A percentile compares a stretch with the other conserved stretches of the same genome.
Evolutionary conservation across 2,797 vertebrate species (phyloP).

Genomic region (Cephalopachus bancanus): DNA sequence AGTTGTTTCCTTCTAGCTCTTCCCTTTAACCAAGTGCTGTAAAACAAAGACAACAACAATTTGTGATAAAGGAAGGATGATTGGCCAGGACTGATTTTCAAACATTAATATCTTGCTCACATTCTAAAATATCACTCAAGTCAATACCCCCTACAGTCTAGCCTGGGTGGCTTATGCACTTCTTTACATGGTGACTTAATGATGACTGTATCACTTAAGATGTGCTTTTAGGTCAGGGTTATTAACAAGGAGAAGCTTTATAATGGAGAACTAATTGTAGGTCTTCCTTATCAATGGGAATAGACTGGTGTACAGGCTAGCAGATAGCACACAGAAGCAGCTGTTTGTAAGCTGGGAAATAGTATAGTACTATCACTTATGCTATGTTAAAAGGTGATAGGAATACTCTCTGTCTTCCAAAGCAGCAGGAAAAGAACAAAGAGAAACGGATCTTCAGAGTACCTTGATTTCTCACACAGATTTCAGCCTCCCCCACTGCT

Average conservation of each 20-base stretch:
- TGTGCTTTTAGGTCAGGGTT: slow-evolving; percentile 40
- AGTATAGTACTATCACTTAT: background rate
- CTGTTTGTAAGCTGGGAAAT: background rate
- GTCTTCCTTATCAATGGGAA: slow-evolving; percentile 60
- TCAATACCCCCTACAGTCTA: background rate
- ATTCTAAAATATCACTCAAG: slow-evolving; percentile 6
- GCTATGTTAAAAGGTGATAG: background rate
- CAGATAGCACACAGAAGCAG: background rate
- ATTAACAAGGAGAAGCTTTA: slow-evolving; percentile 60
- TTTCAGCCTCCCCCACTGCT: background rate
- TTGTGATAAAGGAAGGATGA: slow-evolving; percentile 19
- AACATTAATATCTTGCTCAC: background rate
- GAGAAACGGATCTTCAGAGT: background rate
- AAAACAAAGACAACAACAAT: slow-evolving; percentile 8
- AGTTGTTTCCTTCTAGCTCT: slow-evolving; percentile 6
- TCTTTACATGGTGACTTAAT: background rate
- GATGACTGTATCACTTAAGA: slow-evolving; percentile 46
- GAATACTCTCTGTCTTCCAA: background rate
- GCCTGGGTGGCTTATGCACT: background rate
- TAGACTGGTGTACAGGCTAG: background rate
- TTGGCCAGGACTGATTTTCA: background rate
- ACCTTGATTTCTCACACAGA: background rate
- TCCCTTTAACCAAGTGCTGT: background rate
- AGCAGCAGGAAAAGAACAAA: background rate
- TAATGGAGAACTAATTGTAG: slow-evolving; percentile 58